These are phyloP conservation scores for Pungitius pungitius DNA, from an alignment of 2,113 vertebrate species.

Conservation along the genomic window DNA sequence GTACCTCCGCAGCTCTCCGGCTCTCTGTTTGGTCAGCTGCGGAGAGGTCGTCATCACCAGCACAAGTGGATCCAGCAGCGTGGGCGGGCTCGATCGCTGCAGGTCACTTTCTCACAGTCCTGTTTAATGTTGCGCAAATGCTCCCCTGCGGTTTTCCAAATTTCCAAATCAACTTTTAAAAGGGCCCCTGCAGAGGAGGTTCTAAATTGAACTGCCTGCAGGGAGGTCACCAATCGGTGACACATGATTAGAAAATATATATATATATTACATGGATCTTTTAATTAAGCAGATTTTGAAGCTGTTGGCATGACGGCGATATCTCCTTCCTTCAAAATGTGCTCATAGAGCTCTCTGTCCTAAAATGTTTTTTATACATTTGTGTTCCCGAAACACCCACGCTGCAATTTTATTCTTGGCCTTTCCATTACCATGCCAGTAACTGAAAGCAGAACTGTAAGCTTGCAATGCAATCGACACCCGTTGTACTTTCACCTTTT, in stretches of 20 bases:
- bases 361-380: neutral
- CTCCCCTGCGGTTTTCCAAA: neutral
- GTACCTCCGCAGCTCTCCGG: slow-evolving; percentile 34
- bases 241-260: neutral
- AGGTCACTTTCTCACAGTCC: slow-evolving; percentile 55
- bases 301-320: neutral
- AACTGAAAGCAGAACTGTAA: neutral
- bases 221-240: slow-evolving; percentile 8
- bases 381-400: neutral
- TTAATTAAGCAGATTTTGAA: neutral
- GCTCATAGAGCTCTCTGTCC: neutral
- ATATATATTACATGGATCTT: neutral
- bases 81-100: slow-evolving; percentile 25
- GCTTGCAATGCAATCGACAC: neutral
- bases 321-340: neutral
- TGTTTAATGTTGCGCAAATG: slow-evolving; percentile 32
- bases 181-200: slow-evolving; percentile 10
- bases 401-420: neutral
- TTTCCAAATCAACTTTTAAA: slow-evolving; percentile 41
- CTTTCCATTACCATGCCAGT: neutral
- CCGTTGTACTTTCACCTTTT: neutral
- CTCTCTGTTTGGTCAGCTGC: slow-evolving; percentile 76
- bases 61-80: slow-evolving; percentile 53
- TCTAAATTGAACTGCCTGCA: neutral
- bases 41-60: slow-evolving; percentile 52